Evolutionary conservation across 2,113 vertebrate genomes (phyloP).

Genomic region (Asarcornis scutulata): DNA sequence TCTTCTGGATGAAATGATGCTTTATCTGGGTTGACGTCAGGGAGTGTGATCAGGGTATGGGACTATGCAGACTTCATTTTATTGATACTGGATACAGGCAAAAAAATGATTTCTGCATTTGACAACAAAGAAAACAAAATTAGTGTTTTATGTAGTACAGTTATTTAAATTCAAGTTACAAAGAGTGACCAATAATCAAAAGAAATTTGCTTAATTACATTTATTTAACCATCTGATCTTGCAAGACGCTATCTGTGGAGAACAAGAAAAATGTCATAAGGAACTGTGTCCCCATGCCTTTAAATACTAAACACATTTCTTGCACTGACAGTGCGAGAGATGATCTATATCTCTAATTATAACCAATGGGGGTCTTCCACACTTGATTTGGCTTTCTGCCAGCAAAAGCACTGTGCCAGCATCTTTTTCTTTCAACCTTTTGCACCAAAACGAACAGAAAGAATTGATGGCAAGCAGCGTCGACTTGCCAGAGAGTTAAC

Average conservation of each 20-base stretch:
- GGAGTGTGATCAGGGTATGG: background rate
- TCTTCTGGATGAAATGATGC: background rate
- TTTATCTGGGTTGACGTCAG: background rate
- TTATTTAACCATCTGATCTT: background rate
- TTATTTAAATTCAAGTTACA: background rate
- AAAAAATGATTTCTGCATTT: background rate
- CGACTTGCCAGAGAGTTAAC: background rate
- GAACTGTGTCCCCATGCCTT: background rate
- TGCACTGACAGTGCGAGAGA: background rate
- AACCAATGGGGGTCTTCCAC: background rate
- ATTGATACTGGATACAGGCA: background rate
- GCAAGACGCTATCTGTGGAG: background rate
- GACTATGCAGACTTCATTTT: background rate
- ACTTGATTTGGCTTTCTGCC: conserved; percentile 27
- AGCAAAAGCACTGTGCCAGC: background rate
- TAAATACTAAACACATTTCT: conserved; percentile 46
- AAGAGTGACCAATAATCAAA: background rate
- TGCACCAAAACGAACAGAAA: background rate
- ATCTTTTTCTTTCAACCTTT: conserved; percentile 33
- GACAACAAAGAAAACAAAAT: background rate
- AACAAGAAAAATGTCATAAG: background rate
- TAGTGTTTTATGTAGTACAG: background rate
- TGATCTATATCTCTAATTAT: conserved; percentile 61
- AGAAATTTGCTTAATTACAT: background rate
- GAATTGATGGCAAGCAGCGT: conserved; percentile 8